phyloP scores from a whole-genome alignment of 2,797 vertebrate genomes.

The Gallirallus australis region DNA sequence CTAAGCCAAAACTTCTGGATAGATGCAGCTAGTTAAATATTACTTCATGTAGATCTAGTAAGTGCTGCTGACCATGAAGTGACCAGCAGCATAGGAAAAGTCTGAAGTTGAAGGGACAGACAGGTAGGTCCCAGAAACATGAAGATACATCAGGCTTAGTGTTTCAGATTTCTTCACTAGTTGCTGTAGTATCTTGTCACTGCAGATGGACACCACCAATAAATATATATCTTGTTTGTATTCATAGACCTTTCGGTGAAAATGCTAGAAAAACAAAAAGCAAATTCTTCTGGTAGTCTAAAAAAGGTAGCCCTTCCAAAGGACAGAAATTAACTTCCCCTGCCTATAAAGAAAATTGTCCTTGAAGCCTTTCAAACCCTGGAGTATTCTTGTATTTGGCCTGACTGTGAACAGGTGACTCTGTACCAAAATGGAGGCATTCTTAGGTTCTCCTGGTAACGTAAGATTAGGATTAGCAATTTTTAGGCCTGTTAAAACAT shows the following conservation, averaged over 20 bases:
- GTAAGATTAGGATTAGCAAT: not conserved
- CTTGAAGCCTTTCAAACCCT: no score
- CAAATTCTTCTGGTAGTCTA: not conserved
- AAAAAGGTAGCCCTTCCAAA: not conserved
- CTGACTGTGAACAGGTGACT: not conserved
- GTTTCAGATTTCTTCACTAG: not conserved
- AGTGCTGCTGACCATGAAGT: not conserved
- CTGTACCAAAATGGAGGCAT: not conserved
- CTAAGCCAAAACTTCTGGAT: not conserved
- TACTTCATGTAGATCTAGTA: not conserved
- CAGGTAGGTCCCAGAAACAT: not conserved
- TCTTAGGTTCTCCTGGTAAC: not conserved
- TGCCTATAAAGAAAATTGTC: not conserved
- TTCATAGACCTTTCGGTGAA: not conserved
- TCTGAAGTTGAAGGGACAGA: not conserved
- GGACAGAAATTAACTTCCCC: not conserved
- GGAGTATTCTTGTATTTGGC: not conserved
- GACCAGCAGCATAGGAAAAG: not conserved
- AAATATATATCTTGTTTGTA: not conserved
- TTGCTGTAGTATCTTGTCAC: fast-evolving
- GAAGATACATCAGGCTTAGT: fast-evolving
- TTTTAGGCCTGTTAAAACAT: not conserved
- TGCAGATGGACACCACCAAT: not conserved
- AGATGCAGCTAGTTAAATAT: not conserved
- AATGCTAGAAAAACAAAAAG: not conserved